phyloP scores from a whole-genome alignment of 2,797 vertebrate species.

The Parauchenoglanis punctatus region DNA sequence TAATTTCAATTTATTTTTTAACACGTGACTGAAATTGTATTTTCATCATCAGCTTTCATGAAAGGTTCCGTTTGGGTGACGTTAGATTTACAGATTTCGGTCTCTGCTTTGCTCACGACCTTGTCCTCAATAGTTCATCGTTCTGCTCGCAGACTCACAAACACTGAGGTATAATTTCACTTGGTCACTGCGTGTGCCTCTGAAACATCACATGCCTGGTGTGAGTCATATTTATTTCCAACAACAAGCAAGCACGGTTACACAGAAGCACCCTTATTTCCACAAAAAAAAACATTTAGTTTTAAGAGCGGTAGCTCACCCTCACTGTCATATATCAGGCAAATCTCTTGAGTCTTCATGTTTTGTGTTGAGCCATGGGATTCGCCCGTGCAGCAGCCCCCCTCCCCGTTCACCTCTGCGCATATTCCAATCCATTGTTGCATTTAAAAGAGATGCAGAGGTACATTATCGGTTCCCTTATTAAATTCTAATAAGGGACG shows the following conservation, averaged over 20 bases:
- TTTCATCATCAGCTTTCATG: not conserved
- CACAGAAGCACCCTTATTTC: conserved; percentile 5
- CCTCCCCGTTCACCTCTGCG: conserved; percentile 31
- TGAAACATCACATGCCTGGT: conserved; percentile 10
- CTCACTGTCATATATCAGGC: conserved; percentile 34
- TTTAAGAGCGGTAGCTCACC: conserved; percentile 20
- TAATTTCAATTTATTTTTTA: not conserved
- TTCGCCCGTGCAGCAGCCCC: conserved; percentile 28
- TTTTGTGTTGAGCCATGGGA: conserved; percentile 24
- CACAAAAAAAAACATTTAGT: not conserved
- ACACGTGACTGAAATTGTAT: not conserved
- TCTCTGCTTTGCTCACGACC: conserved; percentile 29
- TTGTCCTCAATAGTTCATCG: conserved; percentile 13
- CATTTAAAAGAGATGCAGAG: conserved; percentile 51
- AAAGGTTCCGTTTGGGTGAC: not conserved
- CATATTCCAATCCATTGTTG: conserved; percentile 41
- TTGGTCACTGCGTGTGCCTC: not conserved
- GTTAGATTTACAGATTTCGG: not conserved
- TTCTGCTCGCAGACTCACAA: conserved; percentile 9
- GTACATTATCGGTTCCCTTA: conserved; percentile 55
- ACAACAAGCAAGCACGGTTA: not conserved
- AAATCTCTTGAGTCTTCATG: conserved; percentile 38
- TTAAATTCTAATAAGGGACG: conserved; percentile 55
- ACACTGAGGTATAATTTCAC: conserved; percentile 18
- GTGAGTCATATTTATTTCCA: conserved; percentile 16